These are phyloP conservation scores for Saxicola maurus DNA, from an alignment of 2,797 vertebrate species.

Conservation along the genomic window DNA sequence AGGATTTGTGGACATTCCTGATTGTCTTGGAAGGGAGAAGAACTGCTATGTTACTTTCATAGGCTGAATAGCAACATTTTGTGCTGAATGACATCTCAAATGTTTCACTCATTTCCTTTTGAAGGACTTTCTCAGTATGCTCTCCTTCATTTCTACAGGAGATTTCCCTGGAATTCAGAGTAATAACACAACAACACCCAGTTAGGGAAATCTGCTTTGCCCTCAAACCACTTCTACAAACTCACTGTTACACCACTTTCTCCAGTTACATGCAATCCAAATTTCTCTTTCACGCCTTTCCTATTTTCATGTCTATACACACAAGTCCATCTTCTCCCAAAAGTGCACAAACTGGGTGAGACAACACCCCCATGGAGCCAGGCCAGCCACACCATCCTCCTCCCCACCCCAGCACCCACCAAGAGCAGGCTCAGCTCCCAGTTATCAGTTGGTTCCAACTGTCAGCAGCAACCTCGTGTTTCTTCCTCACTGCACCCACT, in stretches of 20 bases:
- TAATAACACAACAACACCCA: rapidly evolving
- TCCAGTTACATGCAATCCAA: rapidly evolving
- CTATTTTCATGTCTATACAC: background rate
- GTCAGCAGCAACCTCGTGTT: slow-evolving; percentile 16
- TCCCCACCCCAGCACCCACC: background rate
- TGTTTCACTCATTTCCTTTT: background rate
- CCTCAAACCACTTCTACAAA: background rate
- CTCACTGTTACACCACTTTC: background rate
- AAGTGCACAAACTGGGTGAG: background rate
- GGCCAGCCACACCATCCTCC: background rate
- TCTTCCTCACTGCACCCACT: slow-evolving; percentile 12
- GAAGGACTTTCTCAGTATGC: background rate
- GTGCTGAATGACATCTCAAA: background rate
- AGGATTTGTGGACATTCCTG: background rate
- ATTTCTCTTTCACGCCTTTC: background rate
- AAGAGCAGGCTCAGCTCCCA: background rate
- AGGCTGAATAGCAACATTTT: background rate
- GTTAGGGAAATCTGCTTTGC: background rate
- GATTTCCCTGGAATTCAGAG: background rate
- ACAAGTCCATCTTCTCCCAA: background rate
- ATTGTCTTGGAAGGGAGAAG: background rate
- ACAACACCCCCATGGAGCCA: background rate
- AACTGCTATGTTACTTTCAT: background rate
- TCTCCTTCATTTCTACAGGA: background rate
- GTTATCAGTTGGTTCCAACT: background rate